Conservation (phyloP, 2,888 invertebrate species). For the Stramonita haemastoma region DNA sequence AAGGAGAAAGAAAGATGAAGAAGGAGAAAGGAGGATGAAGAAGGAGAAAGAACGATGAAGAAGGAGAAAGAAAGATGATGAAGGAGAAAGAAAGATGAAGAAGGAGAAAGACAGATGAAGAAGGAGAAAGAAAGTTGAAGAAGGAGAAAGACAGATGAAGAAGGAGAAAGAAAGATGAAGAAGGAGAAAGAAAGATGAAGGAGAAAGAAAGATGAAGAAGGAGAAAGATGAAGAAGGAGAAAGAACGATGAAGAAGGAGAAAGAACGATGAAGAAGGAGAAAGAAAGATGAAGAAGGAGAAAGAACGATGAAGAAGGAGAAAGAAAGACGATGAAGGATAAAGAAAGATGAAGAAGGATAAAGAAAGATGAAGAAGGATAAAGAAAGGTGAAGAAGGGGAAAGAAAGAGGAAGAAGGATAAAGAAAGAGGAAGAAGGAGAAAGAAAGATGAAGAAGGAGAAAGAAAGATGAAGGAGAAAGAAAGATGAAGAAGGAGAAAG, state of each 20-base stretch:
- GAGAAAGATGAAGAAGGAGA: background rate
- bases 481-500: background rate
- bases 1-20: background rate
- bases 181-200: background rate
- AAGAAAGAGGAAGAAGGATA: background rate
- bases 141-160: background rate
- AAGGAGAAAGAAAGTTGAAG: background rate
- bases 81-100: background rate
- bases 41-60: background rate
- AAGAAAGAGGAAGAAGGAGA: background rate
- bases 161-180: background rate
- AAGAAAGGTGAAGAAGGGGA: background rate
- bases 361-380: background rate
- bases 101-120: background rate
- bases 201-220: background rate
- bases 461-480: background rate
- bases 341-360: background rate
- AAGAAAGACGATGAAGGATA: background rate
- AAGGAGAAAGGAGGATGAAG: background rate
- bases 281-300: too few relatives aligned
- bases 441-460: too few relatives aligned
- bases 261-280: too few relatives aligned
- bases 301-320: background rate
- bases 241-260: background rate
- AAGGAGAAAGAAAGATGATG: background rate